Base-by-base conservation (phyloP, 2,888 invertebrate genomes). In the Acleris emargana region DNA sequence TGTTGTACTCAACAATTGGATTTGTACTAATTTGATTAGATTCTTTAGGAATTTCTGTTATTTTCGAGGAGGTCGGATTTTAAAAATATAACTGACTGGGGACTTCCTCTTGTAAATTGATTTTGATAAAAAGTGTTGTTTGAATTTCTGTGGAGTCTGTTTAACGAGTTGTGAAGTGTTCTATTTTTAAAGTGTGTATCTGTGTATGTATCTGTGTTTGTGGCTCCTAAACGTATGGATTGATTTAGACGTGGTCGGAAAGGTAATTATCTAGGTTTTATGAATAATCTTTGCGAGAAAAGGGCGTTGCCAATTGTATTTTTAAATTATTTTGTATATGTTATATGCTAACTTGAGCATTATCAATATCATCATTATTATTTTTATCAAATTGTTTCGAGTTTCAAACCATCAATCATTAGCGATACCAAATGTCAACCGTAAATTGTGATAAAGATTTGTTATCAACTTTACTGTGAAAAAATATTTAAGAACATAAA, bases 1-100 rank as follows among this genome's bases (percentile, higher is more conserved):
- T 38, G 80, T 68, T 82, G 74, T 76, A 73, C 77, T 79, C 75
- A 64, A 68, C 67, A 80, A 83, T 85, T 82, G 71, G 79, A 81
- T 82, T 81, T 74, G 52, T 69, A 75, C 70, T 79, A 79, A 83
- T 79, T 81, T 70, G 68, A 76, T 77, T 79, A 73, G 68, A 49
- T 69, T 64, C 51, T 66, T 69, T 57, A 57, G 43, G 62, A 58
- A 49, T 62, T 53, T 61, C 61, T 55, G 55, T 57, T 49, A 58
- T 60, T 64, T 64, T 60, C 54, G 51, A 60, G 55, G n/a, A 58
- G 55, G 51, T 57, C 18, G 64, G 49, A 28, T 52, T 38, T 55
- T 61, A 52, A 47, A 66, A 63, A 45, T 43, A 47, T 17, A 22
- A 51, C 51, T 57, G 57, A 55, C 55, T 43, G 43, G 54, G 55